Percentiles rank a stretch among this genome's conserved stretches.
phyloP scores from a whole-genome alignment of 2,797 vertebrate genomes.

The Melanotaenia boesemani region DNA sequence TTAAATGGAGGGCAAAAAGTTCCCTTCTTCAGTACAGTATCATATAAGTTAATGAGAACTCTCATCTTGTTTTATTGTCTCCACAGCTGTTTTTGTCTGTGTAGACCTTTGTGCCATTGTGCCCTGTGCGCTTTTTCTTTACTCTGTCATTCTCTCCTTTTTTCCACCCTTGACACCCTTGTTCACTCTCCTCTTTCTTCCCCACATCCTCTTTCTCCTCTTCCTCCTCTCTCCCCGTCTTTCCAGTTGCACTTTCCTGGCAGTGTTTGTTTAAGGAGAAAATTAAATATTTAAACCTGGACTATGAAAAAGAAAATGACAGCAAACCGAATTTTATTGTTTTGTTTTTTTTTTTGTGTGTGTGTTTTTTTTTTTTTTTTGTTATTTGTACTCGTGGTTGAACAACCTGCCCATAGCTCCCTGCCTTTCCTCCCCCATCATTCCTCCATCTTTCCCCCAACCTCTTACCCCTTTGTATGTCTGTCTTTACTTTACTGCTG shows the following conservation, averaged over 20 bases:
- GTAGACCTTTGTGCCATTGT: slow-evolving; percentile 80
- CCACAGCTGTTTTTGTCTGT: slow-evolving; percentile 78
- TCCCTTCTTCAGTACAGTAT: slow-evolving; percentile 69
- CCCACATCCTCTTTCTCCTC: neutral
- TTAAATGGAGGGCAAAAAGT: slow-evolving; percentile 59
- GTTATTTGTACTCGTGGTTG: slow-evolving; percentile 31
- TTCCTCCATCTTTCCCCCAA: slow-evolving; percentile 11
- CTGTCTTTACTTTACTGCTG: slow-evolving; percentile 90
- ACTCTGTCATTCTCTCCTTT: slow-evolving; percentile 25
- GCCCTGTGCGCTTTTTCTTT: slow-evolving; percentile 72
- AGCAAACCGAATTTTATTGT: slow-evolving; percentile 51
- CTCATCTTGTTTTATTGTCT: slow-evolving; percentile 74
- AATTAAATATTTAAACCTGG: slow-evolving; percentile 60
- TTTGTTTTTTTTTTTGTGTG: neutral
- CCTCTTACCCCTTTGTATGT: slow-evolving; percentile 66
- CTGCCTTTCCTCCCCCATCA: slow-evolving; percentile 27
- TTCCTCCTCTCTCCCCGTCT: neutral
- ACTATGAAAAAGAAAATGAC: slow-evolving; percentile 51
- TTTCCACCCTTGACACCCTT: slow-evolving; percentile 9
- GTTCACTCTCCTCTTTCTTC: slow-evolving; percentile 15
- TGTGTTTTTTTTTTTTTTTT: slow-evolving; percentile 25
- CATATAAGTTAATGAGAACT: slow-evolving; percentile 76
- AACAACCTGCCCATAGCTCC: slow-evolving; percentile 30
- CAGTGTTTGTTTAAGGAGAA: slow-evolving; percentile 55
- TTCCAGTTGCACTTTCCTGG: slow-evolving; percentile 47